phyloP scores from a whole-genome alignment of 2,113 vertebrate species.

The Malaclemys terrapin region DNA sequence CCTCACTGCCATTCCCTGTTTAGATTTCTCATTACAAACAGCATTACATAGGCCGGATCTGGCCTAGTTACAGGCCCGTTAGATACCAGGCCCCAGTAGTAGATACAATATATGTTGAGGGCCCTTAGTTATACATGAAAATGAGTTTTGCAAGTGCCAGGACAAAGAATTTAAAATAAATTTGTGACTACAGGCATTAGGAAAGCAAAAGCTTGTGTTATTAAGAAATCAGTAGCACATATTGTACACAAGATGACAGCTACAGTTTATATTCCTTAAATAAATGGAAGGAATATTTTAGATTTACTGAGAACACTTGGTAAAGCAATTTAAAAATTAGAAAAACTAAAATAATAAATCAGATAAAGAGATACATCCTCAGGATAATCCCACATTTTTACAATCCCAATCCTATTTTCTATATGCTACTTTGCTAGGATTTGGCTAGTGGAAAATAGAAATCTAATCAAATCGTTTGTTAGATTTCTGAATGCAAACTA shows the following conservation, averaged over 20 bases:
- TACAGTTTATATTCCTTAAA: not conserved
- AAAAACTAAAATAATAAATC: not conserved
- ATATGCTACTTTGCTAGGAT: not conserved
- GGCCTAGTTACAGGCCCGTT: constrained; percentile 77
- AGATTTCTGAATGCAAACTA: not conserved
- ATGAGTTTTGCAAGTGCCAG: constrained; percentile 57
- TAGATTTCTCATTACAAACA: constrained; percentile 98
- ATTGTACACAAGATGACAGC: not conserved
- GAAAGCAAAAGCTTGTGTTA: constrained; percentile 49
- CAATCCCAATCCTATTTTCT: not conserved
- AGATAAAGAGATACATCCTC: not conserved
- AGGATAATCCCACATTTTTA: not conserved
- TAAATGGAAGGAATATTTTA: not conserved
- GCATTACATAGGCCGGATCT: constrained; percentile 87
- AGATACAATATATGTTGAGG: constrained; percentile 55
- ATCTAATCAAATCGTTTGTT: not conserved
- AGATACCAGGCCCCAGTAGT: constrained; percentile 71
- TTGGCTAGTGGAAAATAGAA: not conserved
- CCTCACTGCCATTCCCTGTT: constrained; percentile 97
- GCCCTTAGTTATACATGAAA: constrained; percentile 56
- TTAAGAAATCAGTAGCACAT: not conserved
- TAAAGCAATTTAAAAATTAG: not conserved
- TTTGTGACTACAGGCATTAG: not conserved
- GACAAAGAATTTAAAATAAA: constrained; percentile 52
- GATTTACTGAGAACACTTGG: not conserved